Conservation (phyloP, 23 tunicate genomes). For the Clavelina lepadiformis region DNA sequence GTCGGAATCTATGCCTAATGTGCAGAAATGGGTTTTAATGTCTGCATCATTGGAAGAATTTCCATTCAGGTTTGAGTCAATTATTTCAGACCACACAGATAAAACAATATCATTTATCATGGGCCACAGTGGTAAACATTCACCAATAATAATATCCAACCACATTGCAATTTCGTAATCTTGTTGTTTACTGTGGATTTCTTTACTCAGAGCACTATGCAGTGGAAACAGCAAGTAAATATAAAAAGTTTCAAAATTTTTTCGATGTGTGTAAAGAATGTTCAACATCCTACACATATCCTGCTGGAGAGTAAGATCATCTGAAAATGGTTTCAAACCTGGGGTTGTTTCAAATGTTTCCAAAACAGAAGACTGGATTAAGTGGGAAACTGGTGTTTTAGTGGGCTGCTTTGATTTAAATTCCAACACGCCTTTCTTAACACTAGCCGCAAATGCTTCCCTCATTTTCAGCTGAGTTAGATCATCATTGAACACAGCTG, state of each 20-base stretch:
- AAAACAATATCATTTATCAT: constrained; percentile 17
- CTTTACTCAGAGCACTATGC: constrained; percentile 22
- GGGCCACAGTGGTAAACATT: constrained; percentile 11
- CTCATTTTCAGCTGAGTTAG: constrained; percentile 37
- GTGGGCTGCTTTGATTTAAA: constrained; percentile 43
- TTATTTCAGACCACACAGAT: constrained; percentile 24
- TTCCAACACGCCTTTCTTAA: constrained; percentile 36
- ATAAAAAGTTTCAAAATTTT: constrained; percentile 38
- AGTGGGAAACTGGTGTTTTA: constrained; percentile 32
- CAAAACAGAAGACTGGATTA: constrained; percentile 44
- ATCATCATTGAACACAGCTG: constrained; percentile 12
- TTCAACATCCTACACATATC: constrained; percentile 27
- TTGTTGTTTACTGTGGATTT: constrained; percentile 23
- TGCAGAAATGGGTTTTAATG: constrained; percentile 26
- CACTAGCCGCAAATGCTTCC: constrained; percentile 36
- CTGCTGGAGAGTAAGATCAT: constrained; percentile 35
- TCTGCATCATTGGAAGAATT: not conserved
- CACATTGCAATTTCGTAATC: constrained; percentile 68
- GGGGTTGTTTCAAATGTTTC: constrained; percentile 29
- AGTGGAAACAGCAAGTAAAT: constrained; percentile 59
- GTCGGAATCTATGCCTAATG: constrained; percentile 8
- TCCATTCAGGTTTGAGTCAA: not conserved
- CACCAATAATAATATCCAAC: constrained; percentile 21
- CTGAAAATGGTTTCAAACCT: constrained; percentile 21
- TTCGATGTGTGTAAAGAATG: constrained; percentile 49